Percentiles rank a stretch among this genome's conserved stretches.
phyloP scores from a whole-genome alignment of 2,113 vertebrate species.

The Eleginops maclovinus region DNA sequence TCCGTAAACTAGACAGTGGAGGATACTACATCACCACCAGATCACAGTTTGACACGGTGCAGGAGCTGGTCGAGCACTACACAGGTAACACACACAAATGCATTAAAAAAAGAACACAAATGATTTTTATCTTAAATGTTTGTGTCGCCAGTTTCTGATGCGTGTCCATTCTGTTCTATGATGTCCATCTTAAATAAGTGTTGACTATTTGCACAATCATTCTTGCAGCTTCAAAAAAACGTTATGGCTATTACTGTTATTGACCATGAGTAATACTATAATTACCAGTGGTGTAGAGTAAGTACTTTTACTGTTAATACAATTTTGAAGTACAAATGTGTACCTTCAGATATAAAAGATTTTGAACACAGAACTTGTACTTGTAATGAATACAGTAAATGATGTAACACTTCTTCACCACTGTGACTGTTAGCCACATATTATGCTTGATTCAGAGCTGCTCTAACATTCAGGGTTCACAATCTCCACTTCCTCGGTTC shows the following conservation, averaged over 20 bases:
- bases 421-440: background rate
- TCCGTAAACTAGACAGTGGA: slow-evolving; percentile 95
- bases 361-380: background rate
- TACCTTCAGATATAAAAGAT: background rate
- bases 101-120: background rate
- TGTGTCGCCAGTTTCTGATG: background rate
- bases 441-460: slow-evolving; percentile 19
- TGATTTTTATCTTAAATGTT: too few species aligned
- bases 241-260: background rate
- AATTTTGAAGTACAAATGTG: background rate
- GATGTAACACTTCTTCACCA: background rate
- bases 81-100: slow-evolving; percentile 82
- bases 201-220: background rate
- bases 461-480: slow-evolving; percentile 35
- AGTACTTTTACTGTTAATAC: background rate
- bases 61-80: slow-evolving; percentile 93
- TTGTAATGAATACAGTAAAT: background rate
- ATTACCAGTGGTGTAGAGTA: background rate
- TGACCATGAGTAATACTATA: background rate
- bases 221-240: background rate
- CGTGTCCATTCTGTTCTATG: background rate
- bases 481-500: slow-evolving; percentile 50
- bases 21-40: slow-evolving; percentile 98
- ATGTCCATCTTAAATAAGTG: too few species aligned
- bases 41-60: slow-evolving; percentile 92